Base-by-base conservation (phyloP, 2,797 vertebrate species). In the Leptoclinus maculatus region DNA sequence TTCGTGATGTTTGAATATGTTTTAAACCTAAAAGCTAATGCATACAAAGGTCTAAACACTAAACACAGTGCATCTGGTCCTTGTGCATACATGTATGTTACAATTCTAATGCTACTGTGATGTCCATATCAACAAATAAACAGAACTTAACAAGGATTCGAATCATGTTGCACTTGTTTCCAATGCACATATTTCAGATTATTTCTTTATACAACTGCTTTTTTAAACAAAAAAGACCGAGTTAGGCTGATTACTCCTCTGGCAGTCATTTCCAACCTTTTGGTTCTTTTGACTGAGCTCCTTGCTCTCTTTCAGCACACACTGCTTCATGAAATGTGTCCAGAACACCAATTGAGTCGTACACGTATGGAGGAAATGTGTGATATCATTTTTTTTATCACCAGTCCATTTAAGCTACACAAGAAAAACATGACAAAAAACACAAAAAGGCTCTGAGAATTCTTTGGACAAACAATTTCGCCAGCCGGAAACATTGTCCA, bases 11-110 rank as follows among this genome's bases (percentile, higher is more conserved):
- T 71, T 76, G 5, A 58, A 36, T 54, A 13, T 74, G 23, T 77
- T 72, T 76, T 73, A 38, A 70, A 71, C 6, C 56, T 74, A 53
- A 79, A 60, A 76, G 54, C 6, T 62, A 53, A 60, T 39, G 8
- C 23, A 63, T 29, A 4, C 29, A 64, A 19, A 36, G 29, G 69
- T 17, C 4, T 1, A 36, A 32, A 32, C 29, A 29, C 29, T 29
- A 7, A 32, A 32, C 32, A 7, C 32, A 34, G 32, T 34, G 32
- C 32, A 32, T 32, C 29, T 32, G 32, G 32, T 34, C 32, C 7
- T 34, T 34, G 32, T 34, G 32, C 32, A 34, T 34, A 34, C 32
- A 34, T 34, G 32, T 32, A 32, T 32, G 32, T 34, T 34, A 7
- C 32, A 34, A 34, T 34, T 34, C 7, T 34, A 34, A 34, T 34